Evolutionary conservation across 2,113 vertebrate species (phyloP).

Genomic region (Zosterops japonicus): DNA sequence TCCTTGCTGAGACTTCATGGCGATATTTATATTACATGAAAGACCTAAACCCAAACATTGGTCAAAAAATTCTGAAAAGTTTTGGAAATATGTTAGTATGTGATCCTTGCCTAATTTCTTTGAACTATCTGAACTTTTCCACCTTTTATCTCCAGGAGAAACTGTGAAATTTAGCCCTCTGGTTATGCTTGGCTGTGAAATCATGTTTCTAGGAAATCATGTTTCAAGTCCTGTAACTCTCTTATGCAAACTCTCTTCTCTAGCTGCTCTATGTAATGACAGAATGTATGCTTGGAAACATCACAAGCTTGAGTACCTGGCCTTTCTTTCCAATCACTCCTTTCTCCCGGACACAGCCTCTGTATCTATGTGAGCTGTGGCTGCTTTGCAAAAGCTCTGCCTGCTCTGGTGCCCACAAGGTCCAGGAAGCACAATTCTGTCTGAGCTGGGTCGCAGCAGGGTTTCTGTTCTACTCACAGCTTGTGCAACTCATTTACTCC

Average conservation of each 20-base stretch:
- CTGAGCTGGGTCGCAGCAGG: background rate
- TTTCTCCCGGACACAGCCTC: background rate
- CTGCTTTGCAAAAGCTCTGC: background rate
- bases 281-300: background rate
- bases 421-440: background rate
- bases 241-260: background rate
- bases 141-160: background rate
- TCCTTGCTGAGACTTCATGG: background rate
- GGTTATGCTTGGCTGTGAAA: background rate
- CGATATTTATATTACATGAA: background rate
- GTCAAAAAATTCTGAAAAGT: background rate
- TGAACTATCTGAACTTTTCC: background rate
- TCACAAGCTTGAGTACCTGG: background rate
- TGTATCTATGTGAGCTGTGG: background rate
- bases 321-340: background rate
- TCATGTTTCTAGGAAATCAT: background rate
- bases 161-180: background rate
- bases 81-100: background rate
- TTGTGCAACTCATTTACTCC: background rate
- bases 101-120: background rate
- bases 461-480: background rate
- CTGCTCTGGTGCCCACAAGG: background rate
- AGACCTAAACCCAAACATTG: background rate
- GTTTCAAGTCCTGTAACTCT: background rate
- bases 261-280: background rate